Base-by-base conservation (phyloP, 2,797 vertebrate species). In the Momotus momota region DNA sequence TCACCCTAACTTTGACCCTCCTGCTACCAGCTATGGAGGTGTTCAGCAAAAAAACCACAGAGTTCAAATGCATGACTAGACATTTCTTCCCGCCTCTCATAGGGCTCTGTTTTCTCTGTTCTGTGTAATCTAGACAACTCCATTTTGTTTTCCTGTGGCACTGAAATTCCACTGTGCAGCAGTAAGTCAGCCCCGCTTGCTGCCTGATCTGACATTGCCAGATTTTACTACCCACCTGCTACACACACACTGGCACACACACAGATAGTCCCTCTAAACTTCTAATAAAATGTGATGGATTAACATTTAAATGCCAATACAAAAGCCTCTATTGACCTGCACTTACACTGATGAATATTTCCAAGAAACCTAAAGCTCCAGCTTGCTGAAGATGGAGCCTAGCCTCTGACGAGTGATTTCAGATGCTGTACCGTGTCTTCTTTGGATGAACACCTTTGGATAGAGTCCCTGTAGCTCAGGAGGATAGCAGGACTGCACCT, bases 271-370 rank as follows among this genome's bases (percentile, higher is more conserved):
- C 86, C 77, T 97, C 83, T 97, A 96, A 98, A 98, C 92, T 95
- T 96, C 96, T 97, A 95, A 98, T 97, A 97, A 98, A 97, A 97
- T 72, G 69, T 89, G 94, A 96, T 96, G 95, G 97, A 98, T 97
- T 98, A 98, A 97, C 96, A 95, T 97, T 97, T 96, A 97, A 97
- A 98, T 94, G 91, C 90, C 95, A 97, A 95, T 67, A 92, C 90
- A 95, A 97, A 97, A 97, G 88, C 78, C 70, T 94, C 70, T 79
- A 86, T 94, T 77, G 96, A 97, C 87, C 90, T 94, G 94, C 91
- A 95, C 91, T 97, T 97, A 96, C 12, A 70, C 73, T 94, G 94
- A 97, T 97, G 96, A 96, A 97, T 98, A 73, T 79, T 97, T 95
- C 97, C 95, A 97, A 98, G 97, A 97, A 97, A 95, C 83, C 46